Base-by-base conservation (phyloP, 2,888 invertebrate species). In the Hypsopygia costalis region DNA sequence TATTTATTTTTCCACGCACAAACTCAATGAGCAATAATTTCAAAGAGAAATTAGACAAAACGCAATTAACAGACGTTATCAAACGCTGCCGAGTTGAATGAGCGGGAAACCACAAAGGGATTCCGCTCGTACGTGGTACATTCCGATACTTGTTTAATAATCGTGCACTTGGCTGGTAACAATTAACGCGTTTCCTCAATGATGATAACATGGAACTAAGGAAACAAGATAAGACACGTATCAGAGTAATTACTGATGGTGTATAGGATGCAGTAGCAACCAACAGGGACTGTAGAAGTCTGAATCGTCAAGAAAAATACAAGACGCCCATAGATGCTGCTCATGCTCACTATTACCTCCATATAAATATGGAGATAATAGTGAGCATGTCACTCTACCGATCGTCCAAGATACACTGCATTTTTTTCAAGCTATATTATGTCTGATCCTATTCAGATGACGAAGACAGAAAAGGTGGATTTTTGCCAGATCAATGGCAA, bases 101-200 rank as follows among this genome's bases (percentile, higher is more conserved):
- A 66, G 70, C 78, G 78, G 81, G 67, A 43, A 58, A 54, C 56
- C 56, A 69, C 72, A 81, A 77, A 80, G 76, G 49, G 49, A 51
- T 48, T 55, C 56, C 55, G 49, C 43, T 42, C 53, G 51, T 57
- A 44, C 36, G 3, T 49, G 64, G 45, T 53, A 63, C 66, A 67
- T 75, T 61, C 73, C 75, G 55, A 72, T 73, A 71, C 61, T 44
- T 42, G 53, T 56, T 47, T 64, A 67, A 69, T 71, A 71, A 67
- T 68, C 56, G 59, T 52, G 56, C 64, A 61, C 61, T 68, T 67
- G 65, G 61, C 57, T 68, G 58, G 57, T 50, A 60, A 65, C 69
- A 70, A 79, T 77, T 75, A 76, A 63, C 67, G 72, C 62, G 62
- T 70, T 71, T 71, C 65, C 70, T 68, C 63, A 59, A 66, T 58